Base-by-base conservation (phyloP, 2,113 vertebrate genomes). In the Heteronetta atricapilla region DNA sequence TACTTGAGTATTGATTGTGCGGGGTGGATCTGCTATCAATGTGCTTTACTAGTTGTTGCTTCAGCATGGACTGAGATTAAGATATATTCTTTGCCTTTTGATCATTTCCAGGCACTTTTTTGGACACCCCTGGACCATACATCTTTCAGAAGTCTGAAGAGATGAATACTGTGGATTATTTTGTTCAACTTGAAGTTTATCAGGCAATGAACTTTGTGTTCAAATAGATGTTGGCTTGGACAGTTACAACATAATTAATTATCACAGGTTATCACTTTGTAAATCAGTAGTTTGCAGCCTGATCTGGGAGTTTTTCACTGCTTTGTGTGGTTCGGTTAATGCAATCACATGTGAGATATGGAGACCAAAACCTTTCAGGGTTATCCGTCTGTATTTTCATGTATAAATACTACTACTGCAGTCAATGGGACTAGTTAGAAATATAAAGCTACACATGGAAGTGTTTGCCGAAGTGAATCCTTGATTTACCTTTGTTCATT, bases 151-250 rank as follows among this genome's bases (percentile, higher is more conserved):
- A 86, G 62, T 86, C 53, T 33, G 40, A n/a, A 82, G 66, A 90
- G 21, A 86, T 72, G 15, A 95, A 78, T 84, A 67, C 60, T 68
- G n/a, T 90, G 58, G 40, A 92, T 88, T 93, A 88, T 96, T 95
- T 94, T 92, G 92, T 94, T 94, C 73, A 96, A 83, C 73, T 68
- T 79, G 64, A 77, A 82, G 75, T 50, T 66, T 42, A 90, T 90
- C 69, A 84, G 69, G 81, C 82, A 62, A 26, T 66, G 48, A 79
- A 60, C n/a, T 11, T 82, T 62, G 50, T 88, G 50, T 82, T 93
- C 48, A 90, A 86, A 60, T 28, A 58, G 16, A 8, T 94, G 79
- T 73, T 94, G 88, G 44, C 83, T 70, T 69, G 70, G 40, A 82
- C 6, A 87, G 89, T 90, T 92, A 62, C 86, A 88, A 26, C 25